Percentiles rank a stretch among this genome's conserved stretches.
Evolutionary conservation across 2,888 invertebrate species (phyloP).

Genomic region (Lordiphosa fenestrarum): DNA sequence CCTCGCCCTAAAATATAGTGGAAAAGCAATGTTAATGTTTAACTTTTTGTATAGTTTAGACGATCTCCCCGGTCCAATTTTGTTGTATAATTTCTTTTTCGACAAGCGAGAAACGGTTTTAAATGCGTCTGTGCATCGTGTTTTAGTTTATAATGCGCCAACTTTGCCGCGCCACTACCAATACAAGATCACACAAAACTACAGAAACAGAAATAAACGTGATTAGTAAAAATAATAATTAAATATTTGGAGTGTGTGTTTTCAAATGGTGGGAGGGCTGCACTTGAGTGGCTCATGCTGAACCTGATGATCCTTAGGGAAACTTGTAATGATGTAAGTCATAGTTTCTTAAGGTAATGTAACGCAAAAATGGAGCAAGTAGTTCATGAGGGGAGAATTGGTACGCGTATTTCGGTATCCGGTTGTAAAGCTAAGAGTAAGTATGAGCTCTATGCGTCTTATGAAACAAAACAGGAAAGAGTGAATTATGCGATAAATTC

Average conservation of each 20-base stretch:
- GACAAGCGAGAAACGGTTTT: conserved; percentile 28
- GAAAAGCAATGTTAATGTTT: conserved; percentile 33
- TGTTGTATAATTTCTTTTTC: conserved; percentile 12
- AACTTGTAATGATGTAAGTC: too few species aligned
- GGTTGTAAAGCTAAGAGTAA: too few species aligned
- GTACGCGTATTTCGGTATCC: too few species aligned
- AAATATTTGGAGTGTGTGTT: conserved; percentile 5
- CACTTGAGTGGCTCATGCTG: too few species aligned
- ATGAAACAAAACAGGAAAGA: too few species aligned
- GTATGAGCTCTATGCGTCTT: too few species aligned
- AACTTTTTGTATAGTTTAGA: conserved; percentile 25
- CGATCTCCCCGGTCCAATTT: conserved; percentile 21
- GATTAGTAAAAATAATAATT: conserved; percentile 57
- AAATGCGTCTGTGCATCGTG: conserved; percentile 49
- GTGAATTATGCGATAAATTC: too few species aligned
- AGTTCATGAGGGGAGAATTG: too few species aligned
- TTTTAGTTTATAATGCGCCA: conserved; percentile 53
- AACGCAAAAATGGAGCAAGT: too few species aligned
- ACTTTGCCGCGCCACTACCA: conserved; percentile 32
- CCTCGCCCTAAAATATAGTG: not conserved
- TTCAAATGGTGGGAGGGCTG: too few species aligned
- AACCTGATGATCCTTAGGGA: too few species aligned
- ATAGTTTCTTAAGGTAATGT: too few species aligned
- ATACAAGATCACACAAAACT: conserved; percentile 49
- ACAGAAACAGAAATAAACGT: conserved; percentile 65